phyloP scores from a whole-genome alignment of 2,113 vertebrate species.

The Myodes glareolus region DNA sequence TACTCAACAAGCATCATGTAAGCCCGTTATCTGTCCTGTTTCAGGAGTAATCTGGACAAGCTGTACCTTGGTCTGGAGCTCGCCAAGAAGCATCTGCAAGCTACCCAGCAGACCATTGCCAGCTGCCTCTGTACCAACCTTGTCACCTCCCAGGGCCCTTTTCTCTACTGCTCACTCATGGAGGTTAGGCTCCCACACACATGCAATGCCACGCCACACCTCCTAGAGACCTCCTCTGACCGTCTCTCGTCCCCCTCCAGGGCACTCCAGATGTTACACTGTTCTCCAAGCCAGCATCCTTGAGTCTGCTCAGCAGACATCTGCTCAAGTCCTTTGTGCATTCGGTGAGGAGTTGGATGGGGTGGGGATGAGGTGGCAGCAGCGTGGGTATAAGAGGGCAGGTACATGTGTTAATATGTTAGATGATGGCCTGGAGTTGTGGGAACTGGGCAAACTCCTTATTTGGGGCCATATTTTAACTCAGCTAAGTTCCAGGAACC shows the following conservation, averaged over 20 bases:
- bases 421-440: not conserved
- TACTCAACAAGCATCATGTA: not conserved
- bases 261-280: conserved; percentile 95
- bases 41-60: conserved; percentile 93
- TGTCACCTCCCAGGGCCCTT: conserved; percentile 96
- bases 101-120: conserved; percentile 96
- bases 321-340: conserved; percentile 95
- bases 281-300: conserved; percentile 94
- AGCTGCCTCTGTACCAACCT: conserved; percentile 98
- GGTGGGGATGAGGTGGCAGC: not conserved
- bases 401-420: not conserved
- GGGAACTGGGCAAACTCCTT: not conserved
- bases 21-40: not conserved
- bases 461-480: not conserved
- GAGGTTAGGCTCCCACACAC: conserved; percentile 85
- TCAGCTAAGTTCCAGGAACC: not conserved
- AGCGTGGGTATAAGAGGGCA: not conserved
- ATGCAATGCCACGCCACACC: fast-evolving
- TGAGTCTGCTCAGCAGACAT: conserved; percentile 94
- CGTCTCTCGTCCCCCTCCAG: conserved; percentile 79
- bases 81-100: conserved; percentile 94
- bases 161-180: conserved; percentile 97
- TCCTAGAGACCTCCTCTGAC: not conserved
- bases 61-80: conserved; percentile 93
- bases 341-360: conserved; percentile 88